Evolutionary conservation across 2,113 vertebrate species (phyloP).

Genomic region (Cairina moschata): DNA sequence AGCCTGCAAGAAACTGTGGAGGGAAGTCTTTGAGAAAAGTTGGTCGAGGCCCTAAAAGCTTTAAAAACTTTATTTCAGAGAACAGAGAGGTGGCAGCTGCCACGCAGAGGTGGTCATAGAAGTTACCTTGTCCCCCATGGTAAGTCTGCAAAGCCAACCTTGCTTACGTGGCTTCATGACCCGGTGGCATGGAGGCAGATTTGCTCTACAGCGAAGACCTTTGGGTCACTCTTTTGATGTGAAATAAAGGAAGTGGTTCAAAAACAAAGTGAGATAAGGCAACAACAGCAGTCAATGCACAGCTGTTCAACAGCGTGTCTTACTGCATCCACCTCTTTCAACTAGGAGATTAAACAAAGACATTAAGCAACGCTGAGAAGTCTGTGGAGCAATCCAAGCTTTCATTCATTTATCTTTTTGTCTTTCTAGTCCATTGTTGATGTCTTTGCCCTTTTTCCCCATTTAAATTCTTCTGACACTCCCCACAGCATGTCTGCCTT

Average conservation of each 20-base stretch:
- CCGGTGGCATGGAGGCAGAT: not conserved
- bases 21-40: not conserved
- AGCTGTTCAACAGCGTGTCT: not conserved
- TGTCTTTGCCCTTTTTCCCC: not conserved
- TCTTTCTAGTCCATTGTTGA: not conserved
- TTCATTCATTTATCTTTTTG: not conserved
- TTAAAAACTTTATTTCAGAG: not conserved
- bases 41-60: not conserved
- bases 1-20: not conserved
- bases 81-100: not conserved
- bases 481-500: not conserved
- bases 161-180: not conserved
- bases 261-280: not conserved
- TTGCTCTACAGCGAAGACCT: not conserved
- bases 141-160: not conserved
- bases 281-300: not conserved
- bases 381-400: not conserved
- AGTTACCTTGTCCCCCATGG: not conserved
- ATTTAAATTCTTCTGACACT: not conserved
- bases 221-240: not conserved
- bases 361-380: not conserved
- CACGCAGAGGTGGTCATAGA: not conserved
- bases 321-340: conserved; percentile 1
- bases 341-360: not conserved
- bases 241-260: not conserved